Percentiles rank a stretch among this genome's conserved stretches.
Conservation (phyloP, 2,888 invertebrate species). For the Rhyacophila evoluta region DNA sequence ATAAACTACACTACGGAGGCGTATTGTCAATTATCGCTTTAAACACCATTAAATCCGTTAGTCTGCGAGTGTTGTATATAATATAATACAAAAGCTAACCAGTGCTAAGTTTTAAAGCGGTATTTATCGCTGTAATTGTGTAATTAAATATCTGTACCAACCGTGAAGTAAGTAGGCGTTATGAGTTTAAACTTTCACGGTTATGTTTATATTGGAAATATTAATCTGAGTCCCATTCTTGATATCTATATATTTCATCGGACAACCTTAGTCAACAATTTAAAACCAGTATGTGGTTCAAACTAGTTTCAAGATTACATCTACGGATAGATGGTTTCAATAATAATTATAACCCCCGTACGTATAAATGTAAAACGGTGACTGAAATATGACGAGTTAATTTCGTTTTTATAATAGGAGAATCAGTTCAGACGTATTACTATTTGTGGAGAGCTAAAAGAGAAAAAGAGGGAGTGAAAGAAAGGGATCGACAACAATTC, state of each 20-base stretch:
- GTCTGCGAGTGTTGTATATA: too few species aligned
- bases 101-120: background rate
- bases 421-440: too few species aligned
- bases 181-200: background rate
- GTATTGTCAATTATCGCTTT: background rate
- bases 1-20: too few species aligned
- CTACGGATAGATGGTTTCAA: background rate
- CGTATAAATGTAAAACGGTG: too few species aligned
- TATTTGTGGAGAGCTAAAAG: too few species aligned
- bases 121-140: background rate
- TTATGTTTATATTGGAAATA: background rate
- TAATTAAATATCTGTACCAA: background rate
- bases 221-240: background rate
- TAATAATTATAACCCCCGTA: background rate
- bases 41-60: background rate
- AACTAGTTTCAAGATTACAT: background rate
- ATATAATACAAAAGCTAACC: background rate
- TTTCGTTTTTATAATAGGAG: too few species aligned
- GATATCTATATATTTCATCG: slow-evolving; percentile 22
- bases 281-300: background rate
- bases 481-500: too few species aligned
- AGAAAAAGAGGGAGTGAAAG: too few species aligned
- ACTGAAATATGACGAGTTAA: too few species aligned
- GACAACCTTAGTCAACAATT: slow-evolving; percentile 2
- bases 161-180: background rate